phyloP scores from a whole-genome alignment of 2,113 vertebrate species.

The Petrocephalus zakoni region DNA sequence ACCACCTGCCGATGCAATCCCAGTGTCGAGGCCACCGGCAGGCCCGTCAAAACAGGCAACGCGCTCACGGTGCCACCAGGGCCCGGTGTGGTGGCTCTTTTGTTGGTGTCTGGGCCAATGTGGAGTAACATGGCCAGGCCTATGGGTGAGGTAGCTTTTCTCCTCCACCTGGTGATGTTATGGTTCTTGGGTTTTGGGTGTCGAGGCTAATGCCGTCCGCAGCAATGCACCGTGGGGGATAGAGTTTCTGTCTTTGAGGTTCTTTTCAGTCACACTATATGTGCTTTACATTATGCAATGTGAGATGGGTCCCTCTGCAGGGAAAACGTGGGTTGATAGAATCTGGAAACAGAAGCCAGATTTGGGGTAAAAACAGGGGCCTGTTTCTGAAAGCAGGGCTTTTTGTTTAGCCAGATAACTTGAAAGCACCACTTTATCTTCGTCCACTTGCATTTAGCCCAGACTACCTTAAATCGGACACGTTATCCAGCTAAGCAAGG shows the following conservation, averaged over 20 bases:
- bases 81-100: neutral
- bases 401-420: neutral
- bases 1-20: neutral
- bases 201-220: neutral
- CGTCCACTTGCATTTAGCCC: neutral
- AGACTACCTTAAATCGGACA: neutral
- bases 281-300: conserved; percentile 6
- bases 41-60: neutral
- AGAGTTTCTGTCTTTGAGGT: neutral
- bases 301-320: neutral
- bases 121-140: neutral
- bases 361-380: neutral
- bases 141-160: neutral
- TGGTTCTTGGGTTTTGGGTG: conserved; percentile 9
- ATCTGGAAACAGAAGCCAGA: neutral
- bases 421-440: neutral
- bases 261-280: neutral
- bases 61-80: neutral
- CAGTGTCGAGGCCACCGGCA: neutral
- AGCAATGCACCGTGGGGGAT: neutral
- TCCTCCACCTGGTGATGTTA: neutral
- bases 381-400: neutral
- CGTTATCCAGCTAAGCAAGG: neutral
- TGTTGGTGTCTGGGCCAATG: neutral
- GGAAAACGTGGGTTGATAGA: neutral